phyloP scores from a whole-genome alignment of 2,888 invertebrate genomes.

The Melitaea athalia region DNA sequence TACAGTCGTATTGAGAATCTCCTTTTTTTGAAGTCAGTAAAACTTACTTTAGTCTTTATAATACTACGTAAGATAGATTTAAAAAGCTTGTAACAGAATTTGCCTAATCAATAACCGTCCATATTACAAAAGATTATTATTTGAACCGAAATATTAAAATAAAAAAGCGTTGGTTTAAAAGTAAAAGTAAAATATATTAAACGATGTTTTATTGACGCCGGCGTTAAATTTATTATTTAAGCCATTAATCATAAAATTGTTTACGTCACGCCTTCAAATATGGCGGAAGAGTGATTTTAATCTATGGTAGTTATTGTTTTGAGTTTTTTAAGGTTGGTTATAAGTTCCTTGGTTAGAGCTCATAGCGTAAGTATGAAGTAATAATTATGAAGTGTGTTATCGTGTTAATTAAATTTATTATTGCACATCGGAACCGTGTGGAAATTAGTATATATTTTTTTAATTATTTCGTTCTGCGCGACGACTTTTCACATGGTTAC shows the following conservation, averaged over 20 bases:
- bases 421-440: conserved; percentile 4
- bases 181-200: neutral
- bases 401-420: conserved; percentile 1
- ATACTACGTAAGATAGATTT: too few relatives aligned
- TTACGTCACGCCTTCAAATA: conserved; percentile 12
- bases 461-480: neutral
- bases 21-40: too few relatives aligned
- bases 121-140: neutral
- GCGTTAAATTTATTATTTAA: conserved; percentile 12
- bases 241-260: conserved; percentile 19
- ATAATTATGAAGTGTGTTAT: neutral
- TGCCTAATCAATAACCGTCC: neutral
- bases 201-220: conserved; percentile 6
- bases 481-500: neutral
- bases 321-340: neutral
- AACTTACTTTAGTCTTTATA: too few relatives aligned
- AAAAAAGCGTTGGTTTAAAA: neutral
- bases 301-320: conserved; percentile 12
- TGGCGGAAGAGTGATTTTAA: conserved; percentile 12
- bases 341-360: too few relatives aligned
- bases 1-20: too few relatives aligned
- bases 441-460: neutral
- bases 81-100: too few relatives aligned
- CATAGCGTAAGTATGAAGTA: neutral
- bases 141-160: neutral